Base-by-base conservation (phyloP, 37 sponge, comb jelly and placozoan species). In the Cliona cf. orientalis region DNA sequence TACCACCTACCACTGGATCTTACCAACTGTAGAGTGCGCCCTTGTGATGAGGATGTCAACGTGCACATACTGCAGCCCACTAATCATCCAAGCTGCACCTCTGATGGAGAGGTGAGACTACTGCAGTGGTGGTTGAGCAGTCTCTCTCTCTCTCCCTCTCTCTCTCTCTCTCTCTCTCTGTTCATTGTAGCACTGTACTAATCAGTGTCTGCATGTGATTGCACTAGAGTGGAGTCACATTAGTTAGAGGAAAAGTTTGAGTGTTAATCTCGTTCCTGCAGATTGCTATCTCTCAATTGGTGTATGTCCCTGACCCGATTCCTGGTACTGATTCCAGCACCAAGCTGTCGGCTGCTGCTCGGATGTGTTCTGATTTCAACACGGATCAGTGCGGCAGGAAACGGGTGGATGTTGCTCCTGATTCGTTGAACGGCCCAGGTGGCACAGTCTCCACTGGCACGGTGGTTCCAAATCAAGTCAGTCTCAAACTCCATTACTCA, bases 211-310 rank as follows among this genome's bases (percentile, higher is more conserved):
- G n/a, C n/a, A n/a, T n/a, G n/a, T n/a, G n/a, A n/a, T n/a, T n/a
- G n/a, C n/a, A n/a, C n/a, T n/a, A n/a, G n/a, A n/a, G n/a, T n/a
- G n/a, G n/a, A n/a, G n/a, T n/a, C n/a, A n/a, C n/a, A n/a, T n/a
- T n/a, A n/a, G n/a, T n/a, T n/a, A n/a, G n/a, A n/a, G n/a, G n/a
- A n/a, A n/a, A n/a, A n/a, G n/a, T n/a, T n/a, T n/a, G 32, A 63
- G 22, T 63, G 65, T 63, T 63, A 11, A 9, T 26, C 22, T 66
- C 33, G 6, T 45, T 42, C 25, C 1, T 41, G 21, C 37, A 79
- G 68, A 36, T 79, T 33, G 34, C 32, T 12, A 35, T 79, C 9
- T 5, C 72, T 11, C 82, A 82, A 29, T 26, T 82, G 45, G 72
- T 46, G 23, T 42, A 63, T 25, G 46, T 82, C 36, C 62, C 82